Base-by-base conservation (phyloP, 2,113 vertebrate species). In the Hemiscyllium ocellatum region DNA sequence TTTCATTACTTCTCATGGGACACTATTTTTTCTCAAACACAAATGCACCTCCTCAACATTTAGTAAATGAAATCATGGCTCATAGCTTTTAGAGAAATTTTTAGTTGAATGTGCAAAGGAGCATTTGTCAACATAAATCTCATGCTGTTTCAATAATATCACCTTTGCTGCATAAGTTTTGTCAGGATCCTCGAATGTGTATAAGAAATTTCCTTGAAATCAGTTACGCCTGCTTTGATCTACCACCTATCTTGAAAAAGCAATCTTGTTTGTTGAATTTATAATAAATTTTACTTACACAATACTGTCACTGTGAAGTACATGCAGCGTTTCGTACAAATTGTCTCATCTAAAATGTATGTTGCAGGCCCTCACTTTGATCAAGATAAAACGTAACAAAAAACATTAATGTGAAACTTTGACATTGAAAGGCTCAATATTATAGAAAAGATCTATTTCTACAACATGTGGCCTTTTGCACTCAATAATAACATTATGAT, bases 71-170 rank as follows among this genome's bases (percentile, higher is more conserved):
- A 95, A 72, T 3, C 66, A 95, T 95, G 50, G 70, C 70, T 72
- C 8, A 61, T 12, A 61, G 56, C 56, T 50, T 93, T 47, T 69
- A 33, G 70, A 29, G 24, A 50, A 69, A 72, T 26, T 42, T 61
- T 52, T 70, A 47, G 22, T 95, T 95, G 68, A 72, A 24, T 72
- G 93, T 72, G 37, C 42, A 72, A 70, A 70, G 50, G 13, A 72
- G n/a, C 93, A 95, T 95, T 95, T 50, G 68, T 56, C 68, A 95
- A 95, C n/a, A 95, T 95, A 70, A 95, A 72, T 95, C 93, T 69
- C 3, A 22, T 50, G 65, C 50, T 47, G 68, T 50, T 72, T 95
- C 93, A 95, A 95, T 95, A 70, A 50, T 37, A 95, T 94, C 90
- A 68, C 37, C 94, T 76, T 52, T 72, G 94, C 68, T 29, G 66